Percentiles rank a stretch among this genome's conserved stretches.
These are phyloP conservation scores for Amyelois transitella DNA, from an alignment of 1,140 invertebrate species.

Conservation along the genomic window DNA sequence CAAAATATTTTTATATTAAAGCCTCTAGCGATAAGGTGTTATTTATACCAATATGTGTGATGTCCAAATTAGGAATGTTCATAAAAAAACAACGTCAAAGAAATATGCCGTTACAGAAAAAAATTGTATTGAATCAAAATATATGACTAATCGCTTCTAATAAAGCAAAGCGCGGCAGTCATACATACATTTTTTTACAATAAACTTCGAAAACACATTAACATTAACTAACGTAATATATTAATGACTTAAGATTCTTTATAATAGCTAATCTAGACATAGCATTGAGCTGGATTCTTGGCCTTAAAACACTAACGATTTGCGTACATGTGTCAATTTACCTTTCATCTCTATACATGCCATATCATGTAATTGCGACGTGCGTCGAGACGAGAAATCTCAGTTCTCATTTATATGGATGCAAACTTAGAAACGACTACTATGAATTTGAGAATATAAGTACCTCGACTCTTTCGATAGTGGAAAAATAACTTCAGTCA, in stretches of 20 bases:
- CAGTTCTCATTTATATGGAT: too few species aligned
- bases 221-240: constrained; percentile 8
- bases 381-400: too few species aligned
- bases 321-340: not conserved
- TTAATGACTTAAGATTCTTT: constrained; percentile 8
- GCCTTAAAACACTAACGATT: not conserved
- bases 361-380: too few species aligned
- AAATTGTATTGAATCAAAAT: not conserved
- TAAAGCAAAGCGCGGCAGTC: not conserved
- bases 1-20: too few species aligned
- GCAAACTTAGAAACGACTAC: too few species aligned
- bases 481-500: too few species aligned
- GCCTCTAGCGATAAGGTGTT: not conserved
- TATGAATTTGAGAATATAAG: too few species aligned
- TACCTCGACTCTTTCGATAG: too few species aligned
- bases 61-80: not conserved
- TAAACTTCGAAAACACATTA: constrained; percentile 8
- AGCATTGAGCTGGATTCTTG: constrained; percentile 8
- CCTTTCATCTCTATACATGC: too few species aligned
- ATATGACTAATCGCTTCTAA: not conserved
- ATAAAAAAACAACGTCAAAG: not conserved
- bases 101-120: not conserved
- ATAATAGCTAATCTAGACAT: constrained; percentile 7
- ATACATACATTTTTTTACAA: constrained; percentile 5
- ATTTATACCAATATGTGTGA: not conserved